These are phyloP conservation scores for Meliscaeva auricollis DNA, from an alignment of 2,888 invertebrate species.

Conservation along the genomic window DNA sequence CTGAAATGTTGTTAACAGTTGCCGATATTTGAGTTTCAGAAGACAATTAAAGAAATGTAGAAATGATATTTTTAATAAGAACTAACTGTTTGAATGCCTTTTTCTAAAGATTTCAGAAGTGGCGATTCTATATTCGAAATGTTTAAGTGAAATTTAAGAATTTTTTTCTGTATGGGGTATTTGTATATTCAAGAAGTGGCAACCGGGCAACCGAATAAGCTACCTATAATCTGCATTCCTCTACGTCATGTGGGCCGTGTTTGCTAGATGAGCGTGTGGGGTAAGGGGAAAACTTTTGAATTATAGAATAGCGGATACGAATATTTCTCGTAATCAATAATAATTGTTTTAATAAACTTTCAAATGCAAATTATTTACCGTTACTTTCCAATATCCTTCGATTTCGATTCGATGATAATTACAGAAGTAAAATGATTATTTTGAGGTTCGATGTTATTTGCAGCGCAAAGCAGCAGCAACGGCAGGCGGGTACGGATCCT, in stretches of 20 bases:
- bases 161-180: too few relatives aligned
- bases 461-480: not conserved
- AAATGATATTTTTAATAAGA: too few relatives aligned
- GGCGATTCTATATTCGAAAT: too few relatives aligned
- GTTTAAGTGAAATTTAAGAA: too few relatives aligned
- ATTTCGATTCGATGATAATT: conserved; percentile 74
- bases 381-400: conserved; percentile 76
- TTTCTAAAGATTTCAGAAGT: not conserved
- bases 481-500: too few relatives aligned
- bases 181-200: too few relatives aligned
- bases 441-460: conserved; percentile 72
- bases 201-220: not conserved
- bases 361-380: conserved; percentile 76
- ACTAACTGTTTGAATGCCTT: not conserved
- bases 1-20: too few relatives aligned
- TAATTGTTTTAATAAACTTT: conserved; percentile 76
- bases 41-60: too few relatives aligned
- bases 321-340: conserved; percentile 76
- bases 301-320: conserved; percentile 75
- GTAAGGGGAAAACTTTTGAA: conserved; percentile 57
- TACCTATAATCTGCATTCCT: conserved; percentile 12
- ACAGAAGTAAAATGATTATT: conserved; percentile 74
- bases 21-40: too few relatives aligned
- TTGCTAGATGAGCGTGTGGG: not conserved
- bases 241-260: conserved; percentile 14